Evolutionary conservation across 2,797 vertebrate species (phyloP), one percentile per base, ranked within the genome.

Genomic region (Myotis daubentonii): DNA sequence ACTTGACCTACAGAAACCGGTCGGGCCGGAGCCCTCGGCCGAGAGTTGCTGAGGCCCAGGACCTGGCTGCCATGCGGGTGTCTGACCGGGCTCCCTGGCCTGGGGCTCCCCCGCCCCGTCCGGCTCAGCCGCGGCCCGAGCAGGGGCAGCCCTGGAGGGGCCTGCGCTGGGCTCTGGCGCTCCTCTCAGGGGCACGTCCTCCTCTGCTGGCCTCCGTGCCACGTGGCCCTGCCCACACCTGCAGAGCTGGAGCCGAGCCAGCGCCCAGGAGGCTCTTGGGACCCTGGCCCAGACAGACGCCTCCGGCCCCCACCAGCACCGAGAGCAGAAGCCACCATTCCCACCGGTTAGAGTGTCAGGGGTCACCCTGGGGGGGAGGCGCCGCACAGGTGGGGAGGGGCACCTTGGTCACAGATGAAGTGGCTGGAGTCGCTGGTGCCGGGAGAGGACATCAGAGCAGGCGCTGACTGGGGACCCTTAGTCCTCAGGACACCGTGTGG

Each of bases 171-270:
- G 1, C 16, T 33, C 47, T 4, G 17, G 11, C 1, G 25, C 15
- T 25, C 22, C 5, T 1, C 4, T n/a, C 8, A 8, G 0, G 1
- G 13, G 20, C 25, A 5, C 1, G 0, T 8, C n/a, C 12, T 49
- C 25, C 25, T 8, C 11, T 2, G 4, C 68, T 8, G 1, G 28
- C 4, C 23, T 30, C 16, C 5, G 5, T 0, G 7, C 28, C 28
- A 1, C 0, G 0, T 10, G 20, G 38, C n/a, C 12, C 0, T 2
- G 8, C 28, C 22, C 71, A 9, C 25, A 4, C 16, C 33, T 6
- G 1, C 22, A 0, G 44, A 62, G 20, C 13, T 2, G 28, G 7
- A 25, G 49, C 70, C 5, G 20, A 3, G 30, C 81, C 33, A 9
- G 44, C 12, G 5, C 0, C n/a, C 23, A 0, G 47, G 71, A 11